Evolutionary conservation across 2,888 invertebrate species (phyloP).

Genomic region (Acleris emargana): DNA sequence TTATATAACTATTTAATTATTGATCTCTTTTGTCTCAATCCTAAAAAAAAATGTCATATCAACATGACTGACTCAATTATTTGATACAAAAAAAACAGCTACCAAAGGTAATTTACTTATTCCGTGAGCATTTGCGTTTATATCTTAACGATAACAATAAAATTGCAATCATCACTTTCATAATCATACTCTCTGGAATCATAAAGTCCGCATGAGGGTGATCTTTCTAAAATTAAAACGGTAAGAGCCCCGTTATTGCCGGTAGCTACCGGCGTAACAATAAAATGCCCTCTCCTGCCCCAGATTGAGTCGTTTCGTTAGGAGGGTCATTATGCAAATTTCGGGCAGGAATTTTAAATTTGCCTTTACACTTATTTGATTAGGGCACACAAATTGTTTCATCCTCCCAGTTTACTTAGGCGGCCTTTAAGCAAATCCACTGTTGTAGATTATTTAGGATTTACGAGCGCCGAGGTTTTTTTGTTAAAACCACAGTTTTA

Average conservation of each 20-base stretch:
- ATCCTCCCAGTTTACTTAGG: slow-evolving; percentile 62
- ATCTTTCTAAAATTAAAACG: slow-evolving; percentile 36
- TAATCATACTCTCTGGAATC: slow-evolving; percentile 32
- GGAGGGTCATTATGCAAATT: slow-evolving; percentile 69
- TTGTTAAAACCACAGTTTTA: slow-evolving; percentile 17
- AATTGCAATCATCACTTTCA: slow-evolving; percentile 34
- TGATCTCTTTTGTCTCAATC: no score
- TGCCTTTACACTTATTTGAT: slow-evolving; percentile 71
- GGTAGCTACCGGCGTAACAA: slow-evolving; percentile 49
- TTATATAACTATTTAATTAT: no score
- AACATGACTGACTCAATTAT: no score
- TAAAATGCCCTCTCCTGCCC: slow-evolving; percentile 38
- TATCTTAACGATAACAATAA: slow-evolving; percentile 33
- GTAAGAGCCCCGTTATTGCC: slow-evolving; percentile 28
- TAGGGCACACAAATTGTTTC: slow-evolving; percentile 72
- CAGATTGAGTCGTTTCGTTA: slow-evolving; percentile 65
- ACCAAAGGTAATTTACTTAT: background rate
- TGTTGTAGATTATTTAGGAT: slow-evolving; percentile 47
- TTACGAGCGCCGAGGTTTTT: slow-evolving; percentile 24
- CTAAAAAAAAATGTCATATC: no score
- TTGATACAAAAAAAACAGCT: no score
- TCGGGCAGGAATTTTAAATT: slow-evolving; percentile 63
- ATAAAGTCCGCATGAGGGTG: slow-evolving; percentile 29
- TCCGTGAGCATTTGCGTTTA: slow-evolving; percentile 9
- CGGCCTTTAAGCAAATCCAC: slow-evolving; percentile 43